Conservation (phyloP, 2,888 invertebrate species). For the Physocephala rufipes region DNA sequence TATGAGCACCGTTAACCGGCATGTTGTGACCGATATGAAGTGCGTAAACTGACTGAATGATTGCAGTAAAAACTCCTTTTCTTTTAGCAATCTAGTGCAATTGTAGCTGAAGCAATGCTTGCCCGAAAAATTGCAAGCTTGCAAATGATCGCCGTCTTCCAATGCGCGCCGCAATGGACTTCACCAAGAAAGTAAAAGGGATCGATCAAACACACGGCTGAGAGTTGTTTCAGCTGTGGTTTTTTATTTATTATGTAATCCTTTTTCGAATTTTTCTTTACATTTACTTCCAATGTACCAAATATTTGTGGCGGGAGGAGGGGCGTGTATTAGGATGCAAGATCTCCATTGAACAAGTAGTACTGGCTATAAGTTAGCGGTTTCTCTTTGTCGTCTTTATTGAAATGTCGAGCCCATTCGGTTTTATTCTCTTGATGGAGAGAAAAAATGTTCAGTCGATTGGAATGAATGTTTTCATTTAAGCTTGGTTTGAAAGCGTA, state of each 20-base stretch:
- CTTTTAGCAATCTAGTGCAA: constrained; percentile 7
- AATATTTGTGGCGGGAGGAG: not conserved
- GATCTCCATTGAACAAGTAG: not conserved
- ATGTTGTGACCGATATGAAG: constrained; percentile 43
- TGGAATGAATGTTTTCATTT: not conserved
- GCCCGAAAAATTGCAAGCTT: constrained; percentile 22
- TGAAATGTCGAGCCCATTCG: not conserved
- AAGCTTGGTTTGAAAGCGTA: not conserved
- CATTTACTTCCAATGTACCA: not conserved
- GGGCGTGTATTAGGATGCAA: too few species aligned
- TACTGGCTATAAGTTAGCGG: not conserved
- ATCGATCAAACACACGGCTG: not conserved
- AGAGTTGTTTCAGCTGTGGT: not conserved
- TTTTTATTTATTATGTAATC: constrained; percentile 13
- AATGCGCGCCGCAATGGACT: not conserved
- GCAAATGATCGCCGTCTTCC: not conserved
- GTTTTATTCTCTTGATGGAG: not conserved
- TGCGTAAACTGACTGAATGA: constrained; percentile 41
- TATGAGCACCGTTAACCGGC: constrained; percentile 19
- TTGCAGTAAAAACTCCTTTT: not conserved
- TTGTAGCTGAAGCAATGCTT: constrained; percentile 18
- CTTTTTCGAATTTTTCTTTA: not conserved
- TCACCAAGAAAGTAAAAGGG: constrained; percentile 2
- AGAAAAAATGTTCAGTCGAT: constrained; percentile 11
- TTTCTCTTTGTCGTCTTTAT: not conserved